A percentile compares a stretch with the other conserved stretches of the same genome.
Conservation (phyloP, 2,113 vertebrate genomes). For the Bujurquina vittata region DNA sequence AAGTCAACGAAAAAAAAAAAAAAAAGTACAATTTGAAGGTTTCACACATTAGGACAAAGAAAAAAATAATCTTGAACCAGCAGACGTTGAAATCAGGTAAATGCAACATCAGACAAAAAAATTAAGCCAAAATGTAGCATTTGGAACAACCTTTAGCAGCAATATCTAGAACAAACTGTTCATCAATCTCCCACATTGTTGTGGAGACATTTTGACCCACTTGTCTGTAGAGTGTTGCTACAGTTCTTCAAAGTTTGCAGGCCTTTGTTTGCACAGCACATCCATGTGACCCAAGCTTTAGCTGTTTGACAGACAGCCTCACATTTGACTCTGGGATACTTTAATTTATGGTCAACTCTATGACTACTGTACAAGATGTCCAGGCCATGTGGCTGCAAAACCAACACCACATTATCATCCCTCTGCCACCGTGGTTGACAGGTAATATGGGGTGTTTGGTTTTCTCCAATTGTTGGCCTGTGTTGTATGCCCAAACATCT, state of each 20-base stretch:
- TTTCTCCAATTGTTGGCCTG: not conserved
- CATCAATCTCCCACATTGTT: not conserved
- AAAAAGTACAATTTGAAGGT: no score
- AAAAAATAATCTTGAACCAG: not conserved
- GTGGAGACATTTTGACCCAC: not conserved
- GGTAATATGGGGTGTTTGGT: not conserved
- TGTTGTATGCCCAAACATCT: not conserved
- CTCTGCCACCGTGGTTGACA: no score
- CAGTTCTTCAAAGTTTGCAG: not conserved
- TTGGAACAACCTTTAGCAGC: not conserved
- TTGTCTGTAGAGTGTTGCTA: rapidly evolving
- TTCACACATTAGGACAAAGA: not conserved
- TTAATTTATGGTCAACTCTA: not conserved
- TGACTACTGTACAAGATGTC: not conserved
- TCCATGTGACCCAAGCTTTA: not conserved
- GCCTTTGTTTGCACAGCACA: not conserved
- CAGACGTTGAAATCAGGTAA: not conserved
- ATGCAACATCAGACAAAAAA: not conserved
- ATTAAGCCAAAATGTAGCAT: not conserved
- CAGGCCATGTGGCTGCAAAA: not conserved
- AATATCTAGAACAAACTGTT: not conserved
- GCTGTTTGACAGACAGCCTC: not conserved
- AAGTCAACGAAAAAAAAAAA: no score
- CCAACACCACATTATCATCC: no score
- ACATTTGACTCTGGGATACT: no score